Percentiles rank a stretch among this genome's conserved stretches.
Conservation (phyloP, 2,888 invertebrate species). For the Megalurothrips usitatus region DNA sequence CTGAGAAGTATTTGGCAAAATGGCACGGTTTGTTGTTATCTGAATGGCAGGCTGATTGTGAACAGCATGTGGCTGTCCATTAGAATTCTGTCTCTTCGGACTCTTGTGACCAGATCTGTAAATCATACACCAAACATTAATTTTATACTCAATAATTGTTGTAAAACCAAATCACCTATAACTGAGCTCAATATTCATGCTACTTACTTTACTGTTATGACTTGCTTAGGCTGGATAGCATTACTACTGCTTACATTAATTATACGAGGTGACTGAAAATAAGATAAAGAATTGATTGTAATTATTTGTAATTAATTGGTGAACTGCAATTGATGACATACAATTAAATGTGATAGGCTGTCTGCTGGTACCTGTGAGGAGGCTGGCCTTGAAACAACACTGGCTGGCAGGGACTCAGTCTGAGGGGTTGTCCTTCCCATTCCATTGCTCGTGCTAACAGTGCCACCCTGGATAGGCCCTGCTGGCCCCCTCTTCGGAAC, state of each 20-base stretch:
- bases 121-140: neutral
- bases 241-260: neutral
- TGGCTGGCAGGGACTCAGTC: neutral
- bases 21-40: neutral
- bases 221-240: neutral
- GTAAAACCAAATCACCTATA: neutral
- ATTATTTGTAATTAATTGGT: too few relatives aligned
- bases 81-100: neutral
- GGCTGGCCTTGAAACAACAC: neutral
- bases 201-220: neutral
- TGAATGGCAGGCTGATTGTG: neutral
- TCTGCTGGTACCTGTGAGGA: neutral
- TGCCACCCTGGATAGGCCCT: constrained; percentile 75
- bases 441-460: constrained; percentile 77
- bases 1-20: constrained; percentile 4
- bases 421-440: constrained; percentile 31
- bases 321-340: too few relatives aligned
- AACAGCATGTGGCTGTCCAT: neutral
- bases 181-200: neutral
- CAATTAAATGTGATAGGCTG: neutral
- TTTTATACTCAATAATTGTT: neutral
- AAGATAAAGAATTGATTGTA: neutral
- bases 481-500: constrained; percentile 46
- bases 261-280: neutral
- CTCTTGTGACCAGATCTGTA: neutral